A percentile compares a stretch with the other conserved stretches of the same genome.
Conservation (phyloP, 2,113 vertebrate species). For the Eurypyga helias region DNA sequence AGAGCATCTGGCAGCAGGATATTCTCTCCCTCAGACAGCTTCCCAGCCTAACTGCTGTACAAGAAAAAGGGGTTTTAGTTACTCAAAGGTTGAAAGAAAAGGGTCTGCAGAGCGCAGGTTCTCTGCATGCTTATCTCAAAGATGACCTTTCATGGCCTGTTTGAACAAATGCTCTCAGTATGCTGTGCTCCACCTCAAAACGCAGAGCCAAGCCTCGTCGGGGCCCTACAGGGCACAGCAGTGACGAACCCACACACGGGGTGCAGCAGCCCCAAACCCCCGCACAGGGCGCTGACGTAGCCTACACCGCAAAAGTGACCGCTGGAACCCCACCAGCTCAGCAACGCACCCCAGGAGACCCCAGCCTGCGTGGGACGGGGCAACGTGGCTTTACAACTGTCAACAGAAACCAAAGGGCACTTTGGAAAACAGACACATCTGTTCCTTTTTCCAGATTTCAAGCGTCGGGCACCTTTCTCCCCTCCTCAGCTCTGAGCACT, state of each 20-base stretch:
- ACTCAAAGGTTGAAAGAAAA: neutral
- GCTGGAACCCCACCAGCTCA: neutral
- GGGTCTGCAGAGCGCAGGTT: accelerated
- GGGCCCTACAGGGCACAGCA: neutral
- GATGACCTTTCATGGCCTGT: neutral
- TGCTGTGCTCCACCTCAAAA: neutral
- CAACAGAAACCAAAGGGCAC: too few species aligned
- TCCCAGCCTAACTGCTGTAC: neutral
- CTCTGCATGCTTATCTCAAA: neutral
- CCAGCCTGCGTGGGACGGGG: neutral
- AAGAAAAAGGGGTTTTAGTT: neutral
- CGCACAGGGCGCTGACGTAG: too few species aligned
- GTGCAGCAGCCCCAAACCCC: too few species aligned
- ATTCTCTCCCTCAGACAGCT: neutral
- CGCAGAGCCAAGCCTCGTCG: neutral
- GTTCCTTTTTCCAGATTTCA: neutral
- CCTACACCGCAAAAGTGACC: neutral
- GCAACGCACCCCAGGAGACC: neutral
- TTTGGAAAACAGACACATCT: accelerated
- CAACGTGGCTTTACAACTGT: accelerated
- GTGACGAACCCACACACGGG: neutral
- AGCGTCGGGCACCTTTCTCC: neutral
- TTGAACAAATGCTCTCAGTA: neutral
- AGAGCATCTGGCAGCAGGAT: slow-evolving; percentile 51
- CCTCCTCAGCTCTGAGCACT: neutral